Percentiles rank a stretch among this genome's conserved stretches.
Evolutionary conservation across 2,797 vertebrate species (phyloP).

Genomic region (Brachyrhaphis roseni): DNA sequence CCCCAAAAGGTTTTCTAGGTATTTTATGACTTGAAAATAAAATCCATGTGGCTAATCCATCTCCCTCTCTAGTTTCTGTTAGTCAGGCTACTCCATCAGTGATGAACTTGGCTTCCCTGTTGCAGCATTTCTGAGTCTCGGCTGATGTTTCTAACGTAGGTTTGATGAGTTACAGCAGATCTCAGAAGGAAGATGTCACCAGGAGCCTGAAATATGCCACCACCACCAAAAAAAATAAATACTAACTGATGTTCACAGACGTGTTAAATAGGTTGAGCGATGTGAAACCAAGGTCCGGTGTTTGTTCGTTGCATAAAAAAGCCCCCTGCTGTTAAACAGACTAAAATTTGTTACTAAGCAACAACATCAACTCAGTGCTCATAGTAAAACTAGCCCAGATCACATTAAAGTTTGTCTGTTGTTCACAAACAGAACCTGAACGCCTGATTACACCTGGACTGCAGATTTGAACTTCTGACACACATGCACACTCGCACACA

Average conservation of each 20-base stretch:
- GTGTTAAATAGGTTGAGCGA: neutral
- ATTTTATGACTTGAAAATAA: neutral
- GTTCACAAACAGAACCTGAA: neutral
- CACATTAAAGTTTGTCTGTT: neutral
- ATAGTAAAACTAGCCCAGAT: neutral
- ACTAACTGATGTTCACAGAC: neutral
- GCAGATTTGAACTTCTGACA: neutral
- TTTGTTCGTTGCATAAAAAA: neutral
- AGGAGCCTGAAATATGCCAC: neutral
- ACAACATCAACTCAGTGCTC: neutral
- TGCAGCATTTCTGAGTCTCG: neutral
- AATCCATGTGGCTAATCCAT: neutral
- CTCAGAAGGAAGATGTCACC: neutral
- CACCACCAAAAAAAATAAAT: too few species aligned
- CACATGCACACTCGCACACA: neutral
- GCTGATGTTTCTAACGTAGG: neutral
- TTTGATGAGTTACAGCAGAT: neutral
- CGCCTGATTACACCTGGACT: neutral
- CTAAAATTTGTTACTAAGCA: conserved; percentile 1
- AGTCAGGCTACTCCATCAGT: neutral
- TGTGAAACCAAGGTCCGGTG: neutral
- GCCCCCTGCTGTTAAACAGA: neutral
- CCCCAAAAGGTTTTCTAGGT: neutral
- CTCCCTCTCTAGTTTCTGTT: neutral
- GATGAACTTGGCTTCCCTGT: neutral